phyloP scores from a whole-genome alignment of 2,888 invertebrate species.

The Brenthis hecate region DNA sequence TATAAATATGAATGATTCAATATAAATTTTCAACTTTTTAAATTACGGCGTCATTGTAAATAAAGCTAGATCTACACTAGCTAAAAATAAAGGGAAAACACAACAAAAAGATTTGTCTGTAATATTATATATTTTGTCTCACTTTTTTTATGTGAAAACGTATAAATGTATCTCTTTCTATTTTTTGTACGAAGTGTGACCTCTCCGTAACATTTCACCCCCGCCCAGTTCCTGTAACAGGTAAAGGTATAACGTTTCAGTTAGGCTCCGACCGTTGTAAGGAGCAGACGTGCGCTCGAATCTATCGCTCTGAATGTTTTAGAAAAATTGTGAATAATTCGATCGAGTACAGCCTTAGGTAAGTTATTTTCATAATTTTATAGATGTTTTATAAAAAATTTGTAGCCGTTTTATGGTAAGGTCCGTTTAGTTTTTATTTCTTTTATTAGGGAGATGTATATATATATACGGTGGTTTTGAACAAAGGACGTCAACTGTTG shows the following conservation, averaged over 20 bases:
- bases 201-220: slow-evolving; percentile 25
- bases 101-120: slow-evolving; percentile 3
- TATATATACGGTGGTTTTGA: neutral
- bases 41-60: slow-evolving; percentile 1
- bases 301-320: slow-evolving; percentile 32
- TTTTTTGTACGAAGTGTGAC: slow-evolving; percentile 16
- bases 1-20: neutral
- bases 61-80: slow-evolving; percentile 1
- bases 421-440: neutral
- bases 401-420: neutral
- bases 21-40: neutral
- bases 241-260: slow-evolving; percentile 59
- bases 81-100: neutral
- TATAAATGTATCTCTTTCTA: neutral
- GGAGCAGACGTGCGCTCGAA: slow-evolving; percentile 34
- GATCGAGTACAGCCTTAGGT: slow-evolving; percentile 16
- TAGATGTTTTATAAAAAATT: neutral
- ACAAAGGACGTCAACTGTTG: slow-evolving; percentile 62
- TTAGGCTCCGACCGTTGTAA: slow-evolving; percentile 40
- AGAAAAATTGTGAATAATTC: slow-evolving; percentile 31
- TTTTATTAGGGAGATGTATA: neutral
- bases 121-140: slow-evolving; percentile 1
- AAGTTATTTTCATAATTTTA: slow-evolving; percentile 17
- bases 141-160: neutral
- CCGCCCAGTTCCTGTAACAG: slow-evolving; percentile 60